phyloP scores from a whole-genome alignment of 2,888 invertebrate genomes.

The Pristionchus japonicus region DNA sequence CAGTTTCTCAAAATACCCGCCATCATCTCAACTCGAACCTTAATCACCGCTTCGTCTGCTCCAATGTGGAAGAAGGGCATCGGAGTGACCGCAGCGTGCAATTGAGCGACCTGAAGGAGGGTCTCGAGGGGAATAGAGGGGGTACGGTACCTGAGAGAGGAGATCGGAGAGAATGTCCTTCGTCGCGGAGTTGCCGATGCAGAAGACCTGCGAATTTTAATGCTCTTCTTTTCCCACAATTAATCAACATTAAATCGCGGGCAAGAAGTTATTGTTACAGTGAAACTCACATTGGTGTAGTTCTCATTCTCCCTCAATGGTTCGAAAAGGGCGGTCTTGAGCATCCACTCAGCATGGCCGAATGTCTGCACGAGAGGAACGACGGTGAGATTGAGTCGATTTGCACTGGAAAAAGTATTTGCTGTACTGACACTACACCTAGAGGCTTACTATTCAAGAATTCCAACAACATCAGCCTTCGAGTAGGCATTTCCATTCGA shows the following conservation, averaged over 20 bases:
- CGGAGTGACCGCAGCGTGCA: constrained; percentile 77
- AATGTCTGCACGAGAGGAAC: constrained; percentile 89
- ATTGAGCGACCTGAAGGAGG: constrained; percentile 50
- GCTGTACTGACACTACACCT: too few species aligned
- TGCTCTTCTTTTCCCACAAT: too few species aligned
- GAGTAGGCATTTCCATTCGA: constrained; percentile 83
- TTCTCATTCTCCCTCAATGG: constrained; percentile 77
- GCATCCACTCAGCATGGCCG: constrained; percentile 86
- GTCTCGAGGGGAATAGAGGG: neutral
- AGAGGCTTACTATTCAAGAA: constrained; percentile 70
- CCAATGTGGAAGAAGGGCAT: constrained; percentile 80
- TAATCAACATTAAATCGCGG: too few species aligned
- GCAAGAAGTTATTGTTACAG: too few species aligned
- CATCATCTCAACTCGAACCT: neutral
- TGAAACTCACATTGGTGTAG: constrained; percentile 55
- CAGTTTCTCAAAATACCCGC: neutral
- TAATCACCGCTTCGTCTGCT: constrained; percentile 77
- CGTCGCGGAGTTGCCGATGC: constrained; percentile 33
- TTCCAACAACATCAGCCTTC: constrained; percentile 80
- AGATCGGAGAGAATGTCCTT: constrained; percentile 36
- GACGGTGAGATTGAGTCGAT: constrained; percentile 79
- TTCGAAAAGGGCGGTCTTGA: constrained; percentile 83
- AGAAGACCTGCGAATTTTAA: constrained; percentile 22
- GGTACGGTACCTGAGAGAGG: neutral
- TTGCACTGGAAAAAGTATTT: constrained; percentile 76